phyloP scores from a whole-genome alignment of 1,140 invertebrate species.

The Platyura marginata region DNA sequence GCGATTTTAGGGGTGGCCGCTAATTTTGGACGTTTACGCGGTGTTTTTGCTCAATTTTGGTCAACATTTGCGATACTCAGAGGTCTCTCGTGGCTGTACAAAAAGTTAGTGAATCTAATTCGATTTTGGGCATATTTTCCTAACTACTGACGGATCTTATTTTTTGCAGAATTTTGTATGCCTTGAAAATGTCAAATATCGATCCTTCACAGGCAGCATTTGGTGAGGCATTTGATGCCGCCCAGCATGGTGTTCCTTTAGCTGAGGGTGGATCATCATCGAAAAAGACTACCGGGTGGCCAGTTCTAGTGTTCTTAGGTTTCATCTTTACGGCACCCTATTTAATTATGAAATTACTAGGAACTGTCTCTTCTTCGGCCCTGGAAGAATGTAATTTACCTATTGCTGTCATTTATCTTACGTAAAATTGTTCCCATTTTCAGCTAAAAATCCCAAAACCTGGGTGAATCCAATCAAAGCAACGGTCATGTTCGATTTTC shows the following conservation, averaged over 20 bases:
- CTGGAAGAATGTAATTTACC: slow-evolving; percentile 28
- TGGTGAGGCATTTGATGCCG: slow-evolving; percentile 35
- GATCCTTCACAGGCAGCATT: slow-evolving; percentile 28
- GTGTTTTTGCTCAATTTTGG: slow-evolving; percentile 67
- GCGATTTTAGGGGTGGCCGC: slow-evolving; percentile 90
- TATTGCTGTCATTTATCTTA: neutral
- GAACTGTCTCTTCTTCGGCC: slow-evolving; percentile 32
- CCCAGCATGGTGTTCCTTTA: slow-evolving; percentile 18
- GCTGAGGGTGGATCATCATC: slow-evolving; percentile 14
- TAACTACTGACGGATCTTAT: too few relatives aligned
- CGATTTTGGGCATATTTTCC: too few relatives aligned
- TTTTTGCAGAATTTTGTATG: slow-evolving; percentile 14
- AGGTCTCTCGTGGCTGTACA: slow-evolving; percentile 58
- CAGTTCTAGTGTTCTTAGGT: slow-evolving; percentile 62
- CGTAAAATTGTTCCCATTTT: slow-evolving; percentile 8
- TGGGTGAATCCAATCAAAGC: slow-evolving; percentile 59
- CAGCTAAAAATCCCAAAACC: slow-evolving; percentile 37
- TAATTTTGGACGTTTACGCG: slow-evolving; percentile 69
- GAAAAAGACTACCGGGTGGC: slow-evolving; percentile 34
- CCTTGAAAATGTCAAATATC: slow-evolving; percentile 17
- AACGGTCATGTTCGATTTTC: slow-evolving; percentile 58
- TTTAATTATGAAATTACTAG: slow-evolving; percentile 72
- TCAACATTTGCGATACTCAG: slow-evolving; percentile 67
- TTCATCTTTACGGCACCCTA: slow-evolving; percentile 80
- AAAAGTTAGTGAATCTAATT: slow-evolving; percentile 27